A percentile compares a stretch with the other conserved stretches of the same genome.
phyloP scores from a whole-genome alignment of 2,888 invertebrate species.

The Octonoba sinensis region DNA sequence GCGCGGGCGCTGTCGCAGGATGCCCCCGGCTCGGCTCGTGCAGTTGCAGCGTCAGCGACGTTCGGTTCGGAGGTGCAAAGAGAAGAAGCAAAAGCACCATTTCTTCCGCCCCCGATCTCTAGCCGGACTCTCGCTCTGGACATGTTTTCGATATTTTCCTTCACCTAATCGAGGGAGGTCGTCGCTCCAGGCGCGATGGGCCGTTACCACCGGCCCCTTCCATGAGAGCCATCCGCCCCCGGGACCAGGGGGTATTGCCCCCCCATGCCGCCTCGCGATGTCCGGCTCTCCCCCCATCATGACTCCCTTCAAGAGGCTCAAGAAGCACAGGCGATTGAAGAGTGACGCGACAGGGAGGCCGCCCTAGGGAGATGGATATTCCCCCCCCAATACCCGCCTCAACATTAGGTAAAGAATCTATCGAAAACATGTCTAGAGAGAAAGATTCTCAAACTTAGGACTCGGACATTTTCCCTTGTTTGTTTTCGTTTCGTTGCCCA shows the following conservation, averaged over 20 bases:
- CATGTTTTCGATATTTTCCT: slow-evolving; percentile 61
- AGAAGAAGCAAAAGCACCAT: slow-evolving; percentile 35
- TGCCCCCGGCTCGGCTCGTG: slow-evolving; percentile 45
- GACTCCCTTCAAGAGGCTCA: slow-evolving; percentile 37
- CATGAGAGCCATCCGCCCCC: background rate
- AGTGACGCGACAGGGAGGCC: slow-evolving; percentile 41
- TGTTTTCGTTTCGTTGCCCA: background rate
- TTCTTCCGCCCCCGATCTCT: slow-evolving; percentile 34
- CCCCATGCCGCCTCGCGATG: no score
- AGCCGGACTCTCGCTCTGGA: slow-evolving; percentile 36
- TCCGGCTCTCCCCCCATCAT: slow-evolving; percentile 31
- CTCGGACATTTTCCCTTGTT: background rate
- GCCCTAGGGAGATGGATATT: slow-evolving; percentile 16
- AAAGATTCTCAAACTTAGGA: slow-evolving; percentile 5
- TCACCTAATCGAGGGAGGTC: slow-evolving; percentile 34
- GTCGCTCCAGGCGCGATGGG: background rate
- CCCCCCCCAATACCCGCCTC: background rate
- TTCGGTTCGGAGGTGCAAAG: no score
- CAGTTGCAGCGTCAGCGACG: slow-evolving; percentile 20
- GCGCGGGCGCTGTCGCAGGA: slow-evolving; percentile 60
- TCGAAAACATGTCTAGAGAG: slow-evolving; percentile 63
- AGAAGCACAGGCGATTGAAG: slow-evolving; percentile 52
- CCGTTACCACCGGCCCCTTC: background rate
- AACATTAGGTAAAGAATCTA: slow-evolving; percentile 55
- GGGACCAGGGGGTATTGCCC: background rate